These are phyloP conservation scores for Chunga burmeisteri DNA, from an alignment of 2,113 vertebrate genomes.

Conservation along the genomic window DNA sequence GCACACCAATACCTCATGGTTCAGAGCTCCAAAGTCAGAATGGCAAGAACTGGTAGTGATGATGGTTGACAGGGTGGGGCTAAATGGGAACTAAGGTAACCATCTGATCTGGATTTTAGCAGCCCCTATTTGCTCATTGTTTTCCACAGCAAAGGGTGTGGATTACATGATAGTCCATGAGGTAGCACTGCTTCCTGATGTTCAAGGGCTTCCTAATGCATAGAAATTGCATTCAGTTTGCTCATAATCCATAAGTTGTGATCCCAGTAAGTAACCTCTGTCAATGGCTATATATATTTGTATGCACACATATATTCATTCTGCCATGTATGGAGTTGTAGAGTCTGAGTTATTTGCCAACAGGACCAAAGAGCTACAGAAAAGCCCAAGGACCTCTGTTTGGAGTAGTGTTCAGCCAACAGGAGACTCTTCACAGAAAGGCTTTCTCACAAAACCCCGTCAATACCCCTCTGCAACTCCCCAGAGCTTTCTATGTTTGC, in stretches of 20 bases:
- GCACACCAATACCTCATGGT: fast-evolving
- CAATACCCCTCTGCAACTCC: neutral
- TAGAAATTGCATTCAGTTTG: neutral
- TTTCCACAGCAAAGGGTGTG: neutral
- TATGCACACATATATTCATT: neutral
- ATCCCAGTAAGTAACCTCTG: neutral
- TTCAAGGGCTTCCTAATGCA: neutral
- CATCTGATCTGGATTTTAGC: neutral
- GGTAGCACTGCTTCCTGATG: neutral
- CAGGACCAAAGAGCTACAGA: neutral
- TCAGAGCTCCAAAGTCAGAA: neutral
- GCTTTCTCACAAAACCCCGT: neutral
- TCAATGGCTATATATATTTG: neutral
- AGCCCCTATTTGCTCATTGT: fast-evolving
- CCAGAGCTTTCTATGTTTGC: neutral
- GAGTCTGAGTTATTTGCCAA: neutral
- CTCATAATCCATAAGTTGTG: fast-evolving
- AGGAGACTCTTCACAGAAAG: neutral
- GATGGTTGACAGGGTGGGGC: neutral
- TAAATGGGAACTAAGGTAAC: neutral
- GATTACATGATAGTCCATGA: neutral
- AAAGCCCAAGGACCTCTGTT: neutral
- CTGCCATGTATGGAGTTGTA: neutral
- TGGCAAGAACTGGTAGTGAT: neutral
- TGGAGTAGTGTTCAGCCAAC: neutral